Conservation (phyloP, 1,140 invertebrate genomes). For the Dendroctonus valens region DNA sequence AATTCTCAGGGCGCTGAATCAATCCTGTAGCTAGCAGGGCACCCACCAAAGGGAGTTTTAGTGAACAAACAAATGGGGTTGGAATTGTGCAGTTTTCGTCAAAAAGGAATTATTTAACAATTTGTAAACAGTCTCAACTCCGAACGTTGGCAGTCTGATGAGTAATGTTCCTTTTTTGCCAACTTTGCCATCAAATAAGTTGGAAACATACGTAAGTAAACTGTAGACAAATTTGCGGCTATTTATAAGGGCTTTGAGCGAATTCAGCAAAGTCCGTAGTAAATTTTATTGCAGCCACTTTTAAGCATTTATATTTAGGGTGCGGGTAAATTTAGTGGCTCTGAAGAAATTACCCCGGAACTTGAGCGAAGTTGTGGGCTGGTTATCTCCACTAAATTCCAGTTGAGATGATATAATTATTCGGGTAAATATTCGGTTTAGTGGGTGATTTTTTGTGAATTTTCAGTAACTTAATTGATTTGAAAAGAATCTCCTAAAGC, state of each 20-base stretch:
- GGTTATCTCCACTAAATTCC: not conserved
- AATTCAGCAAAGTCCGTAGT: constrained; percentile 13
- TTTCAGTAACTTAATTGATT: no score
- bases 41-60: not conserved
- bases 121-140: not conserved
- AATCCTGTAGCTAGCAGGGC: constrained; percentile 10
- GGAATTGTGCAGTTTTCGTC: not conserved
- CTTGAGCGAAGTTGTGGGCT: not conserved
- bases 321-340: constrained; percentile 16
- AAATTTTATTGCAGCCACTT: constrained; percentile 29
- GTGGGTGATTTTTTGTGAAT: no score
- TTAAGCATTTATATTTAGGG: constrained; percentile 15
- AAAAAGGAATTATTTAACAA: constrained; percentile 1
- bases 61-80: constrained; percentile 7
- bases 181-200: constrained; percentile 17
- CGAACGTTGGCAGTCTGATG: not conserved
- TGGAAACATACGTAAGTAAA: constrained; percentile 16
- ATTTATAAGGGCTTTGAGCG: constrained; percentile 27
- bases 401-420: no score
- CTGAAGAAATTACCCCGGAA: constrained; percentile 8
- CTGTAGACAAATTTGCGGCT: constrained; percentile 22
- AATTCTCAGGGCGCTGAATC: constrained; percentile 8
- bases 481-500: no score
- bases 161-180: not conserved
- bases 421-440: no score